phyloP scores from a whole-genome alignment of 1,140 invertebrate species.

The Latrodectus geometricus region DNA sequence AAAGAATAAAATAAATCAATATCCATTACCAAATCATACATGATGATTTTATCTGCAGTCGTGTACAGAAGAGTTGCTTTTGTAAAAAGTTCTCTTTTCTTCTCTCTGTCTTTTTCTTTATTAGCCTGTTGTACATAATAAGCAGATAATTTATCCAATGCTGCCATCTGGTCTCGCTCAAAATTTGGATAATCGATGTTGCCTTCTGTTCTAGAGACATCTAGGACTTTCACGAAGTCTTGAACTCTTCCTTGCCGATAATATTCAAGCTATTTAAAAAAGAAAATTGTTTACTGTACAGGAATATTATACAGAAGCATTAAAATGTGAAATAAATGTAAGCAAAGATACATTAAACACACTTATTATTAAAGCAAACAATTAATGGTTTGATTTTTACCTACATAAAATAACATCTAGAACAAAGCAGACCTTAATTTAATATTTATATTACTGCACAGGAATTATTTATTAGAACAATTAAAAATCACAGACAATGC shows the following conservation, averaged over 20 bases:
- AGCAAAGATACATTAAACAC: too few species aligned
- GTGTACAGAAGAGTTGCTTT: slow-evolving; percentile 98
- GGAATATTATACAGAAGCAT: slow-evolving; percentile 30
- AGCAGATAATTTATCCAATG: slow-evolving; percentile 94
- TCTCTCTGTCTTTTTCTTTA: slow-evolving; percentile 94
- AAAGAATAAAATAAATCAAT: background rate
- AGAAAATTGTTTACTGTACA: background rate
- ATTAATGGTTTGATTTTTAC: too few species aligned
- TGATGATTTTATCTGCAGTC: slow-evolving; percentile 98
- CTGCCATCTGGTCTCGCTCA: slow-evolving; percentile 97
- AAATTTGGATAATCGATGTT: slow-evolving; percentile 90
- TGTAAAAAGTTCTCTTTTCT: slow-evolving; percentile 93
- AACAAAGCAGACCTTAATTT: too few species aligned
- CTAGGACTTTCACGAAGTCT: slow-evolving; percentile 94
- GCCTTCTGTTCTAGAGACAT: slow-evolving; percentile 86
- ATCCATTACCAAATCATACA: slow-evolving; percentile 83
- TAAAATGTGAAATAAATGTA: too few species aligned
- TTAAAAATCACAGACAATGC: too few species aligned
- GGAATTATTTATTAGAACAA: too few species aligned
- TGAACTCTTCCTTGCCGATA: slow-evolving; percentile 93
- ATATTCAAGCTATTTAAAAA: slow-evolving; percentile 83
- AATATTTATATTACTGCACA: too few species aligned
- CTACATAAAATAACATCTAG: too few species aligned
- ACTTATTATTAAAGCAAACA: too few species aligned
- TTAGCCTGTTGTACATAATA: slow-evolving; percentile 98